Evolutionary conservation across 92 coral and sea anemone genomes (phyloP), one percentile per base, ranked within the genome.

Genomic region (Phenganax subtilis): DNA sequence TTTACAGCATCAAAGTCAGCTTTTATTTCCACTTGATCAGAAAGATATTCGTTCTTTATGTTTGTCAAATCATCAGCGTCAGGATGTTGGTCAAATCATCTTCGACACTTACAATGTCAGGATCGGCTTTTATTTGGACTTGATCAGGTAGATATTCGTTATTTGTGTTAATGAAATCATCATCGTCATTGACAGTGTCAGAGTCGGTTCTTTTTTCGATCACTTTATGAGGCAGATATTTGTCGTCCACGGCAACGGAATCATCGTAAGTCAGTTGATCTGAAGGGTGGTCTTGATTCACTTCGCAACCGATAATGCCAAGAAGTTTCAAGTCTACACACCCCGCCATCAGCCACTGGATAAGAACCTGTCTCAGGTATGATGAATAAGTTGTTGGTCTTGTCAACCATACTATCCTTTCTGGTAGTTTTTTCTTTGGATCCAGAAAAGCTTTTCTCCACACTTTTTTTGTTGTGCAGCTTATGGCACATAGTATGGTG

Each of bases 301-400:
- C 65, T 14, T 59, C 16, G 65, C 65, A 59, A 59, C 65, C 25
- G 65, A 1, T 69, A 54, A 81, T 82, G 27, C 84, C 89, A 76
- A 86, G 79, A 17, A 82, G 27, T 12, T 60, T n/a, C 29, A 86
- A 56, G 67, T 86, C 87, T 16, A 86, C 20, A 16, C 69, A 77
- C 55, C 70, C 70, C 44, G 72, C 62, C 53, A 59, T 44, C 12
- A 83, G n/a, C 87, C 89, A 86, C 64, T 69, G 75, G 16, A 86
- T 86, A 10, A 86, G 70, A 12, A 82, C 89, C 51, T 60, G 52
- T 82, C 89, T 58, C 66, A 82, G 64, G 76, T 82, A 86, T 60
- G 44, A 51, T 6, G 89, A 67, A 77, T 86, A 67, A n/a, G 14
- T 12, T 70, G 89, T 86, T 10, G 89, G 89, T 64, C 68, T 72